Evolutionary conservation across 2,797 vertebrate species (phyloP).

Genomic region (Sebastes oblongus): DNA sequence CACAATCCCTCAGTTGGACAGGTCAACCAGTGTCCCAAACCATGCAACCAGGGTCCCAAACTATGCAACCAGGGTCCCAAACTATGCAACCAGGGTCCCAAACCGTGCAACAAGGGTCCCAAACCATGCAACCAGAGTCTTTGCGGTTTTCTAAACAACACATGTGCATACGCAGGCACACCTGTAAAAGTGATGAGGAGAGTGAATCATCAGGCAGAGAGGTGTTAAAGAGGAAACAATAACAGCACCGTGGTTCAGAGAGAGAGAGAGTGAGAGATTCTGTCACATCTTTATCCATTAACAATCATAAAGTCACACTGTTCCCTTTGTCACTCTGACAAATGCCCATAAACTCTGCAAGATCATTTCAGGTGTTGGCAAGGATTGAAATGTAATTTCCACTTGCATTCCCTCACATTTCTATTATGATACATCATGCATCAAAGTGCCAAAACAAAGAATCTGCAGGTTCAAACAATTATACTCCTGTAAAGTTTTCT

Average conservation of each 20-base stretch:
- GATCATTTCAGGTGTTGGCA: slow-evolving; percentile 9
- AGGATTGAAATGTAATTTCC: slow-evolving; percentile 12
- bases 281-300: neutral
- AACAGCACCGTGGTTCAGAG: neutral
- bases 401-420: neutral
- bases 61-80: too few relatives aligned
- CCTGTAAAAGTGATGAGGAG: slow-evolving; percentile 5
- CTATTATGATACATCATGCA: too few relatives aligned
- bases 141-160: too few relatives aligned
- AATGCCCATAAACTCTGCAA: neutral
- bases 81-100: rapidly evolving
- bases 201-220: slow-evolving; percentile 12
- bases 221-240: neutral
- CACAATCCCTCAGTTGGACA: slow-evolving; percentile 5
- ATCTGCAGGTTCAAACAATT: neutral
- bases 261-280: neutral
- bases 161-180: neutral
- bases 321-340: neutral
- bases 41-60: too few relatives aligned
- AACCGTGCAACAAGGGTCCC: too few relatives aligned
- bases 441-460: too few relatives aligned
- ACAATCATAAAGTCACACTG: neutral
- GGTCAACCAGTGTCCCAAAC: neutral
- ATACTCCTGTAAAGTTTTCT: too few relatives aligned
- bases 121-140: too few relatives aligned